Evolutionary conservation across 2,888 invertebrate species (phyloP), one percentile per base, ranked within the genome.

Genomic region (Pedicia rivosa): DNA sequence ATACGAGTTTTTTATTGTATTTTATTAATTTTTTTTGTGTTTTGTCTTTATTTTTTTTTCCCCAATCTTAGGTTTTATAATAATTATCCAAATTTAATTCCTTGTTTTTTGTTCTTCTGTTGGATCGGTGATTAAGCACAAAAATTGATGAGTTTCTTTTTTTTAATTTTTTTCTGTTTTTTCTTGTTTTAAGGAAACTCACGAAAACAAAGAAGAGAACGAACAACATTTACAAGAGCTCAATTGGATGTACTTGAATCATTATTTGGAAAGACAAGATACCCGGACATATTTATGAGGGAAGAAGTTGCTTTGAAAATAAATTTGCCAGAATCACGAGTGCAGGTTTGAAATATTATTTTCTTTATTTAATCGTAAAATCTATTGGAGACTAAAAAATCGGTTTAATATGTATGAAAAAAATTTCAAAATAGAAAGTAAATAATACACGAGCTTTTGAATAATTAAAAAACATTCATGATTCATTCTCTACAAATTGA

Each of bases 251-350:
- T 94, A 10, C 64, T 97, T 40, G 95, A 97, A 55, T 68, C 78
- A 0, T 65, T 94, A 38, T 95, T 95, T 63, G 73, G 75, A 45
- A 94, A 91, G 65, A 95, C 94, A 4, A 66, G 92, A 51, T 97
- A 97, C 66, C 86, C 95, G 2, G 95, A 95, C 64, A 95, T 97
- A 58, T 95, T 94, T 67, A 91, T 94, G 90, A 64, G 95, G 37
- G 95, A 97, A 55, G 95, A 95, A 60, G 92, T 94, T 27, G 94
- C 95, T 0, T 62, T 90, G 37, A 92, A 94, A 64, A 95, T 95
- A 53, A 88, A 83, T 59, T 65, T 97, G 19, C 91, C 94, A 0
- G 95, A 97, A 62, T 90, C 90, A n/a, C 68, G 95, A 58, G 92
- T 95, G 1, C 94, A 95, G 81, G 94, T 94, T 58, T 64, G 61